Percentiles rank a stretch among this genome's conserved stretches.
phyloP scores from a whole-genome alignment of 2,888 invertebrate genomes.

The Brenthis hecate region DNA sequence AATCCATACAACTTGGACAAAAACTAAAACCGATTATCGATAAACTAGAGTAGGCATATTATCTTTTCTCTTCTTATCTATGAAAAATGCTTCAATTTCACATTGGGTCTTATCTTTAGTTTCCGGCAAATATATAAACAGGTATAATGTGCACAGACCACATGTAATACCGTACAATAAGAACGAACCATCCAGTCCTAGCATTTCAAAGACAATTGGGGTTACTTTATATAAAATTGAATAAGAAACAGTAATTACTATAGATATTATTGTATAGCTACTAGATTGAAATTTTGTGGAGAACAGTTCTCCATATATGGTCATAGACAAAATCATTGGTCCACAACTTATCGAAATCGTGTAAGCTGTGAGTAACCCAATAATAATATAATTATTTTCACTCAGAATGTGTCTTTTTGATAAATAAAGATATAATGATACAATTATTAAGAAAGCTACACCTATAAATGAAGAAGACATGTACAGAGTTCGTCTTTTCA shows the following conservation, averaged over 20 bases:
- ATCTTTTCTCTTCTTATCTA: neutral
- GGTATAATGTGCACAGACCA: conserved; percentile 40
- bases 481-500: conserved; percentile 50
- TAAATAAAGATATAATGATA: conserved; percentile 59
- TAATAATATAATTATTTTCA: conserved; percentile 52
- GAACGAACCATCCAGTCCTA: conserved; percentile 56
- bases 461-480: conserved; percentile 51
- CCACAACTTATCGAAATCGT: conserved; percentile 61
- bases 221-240: conserved; percentile 55
- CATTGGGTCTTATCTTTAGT: conserved; percentile 48
- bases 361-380: conserved; percentile 50
- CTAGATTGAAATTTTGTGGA: conserved; percentile 55
- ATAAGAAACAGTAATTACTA: conserved; percentile 49
- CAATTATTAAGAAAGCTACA: conserved; percentile 52
- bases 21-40: neutral
- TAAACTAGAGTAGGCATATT: neutral
- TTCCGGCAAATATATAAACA: conserved; percentile 46
- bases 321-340: conserved; percentile 59
- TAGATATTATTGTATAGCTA: conserved; percentile 49
- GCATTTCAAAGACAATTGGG: conserved; percentile 50
- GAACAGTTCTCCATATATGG: conserved; percentile 57
- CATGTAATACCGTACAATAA: conserved; percentile 43
- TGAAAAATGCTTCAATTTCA: conserved; percentile 45
- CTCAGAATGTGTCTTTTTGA: conserved; percentile 45
- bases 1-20: too few species aligned